Conservation (phyloP, 2,797 vertebrate species). For the Bradypodion pumilum region DNA sequence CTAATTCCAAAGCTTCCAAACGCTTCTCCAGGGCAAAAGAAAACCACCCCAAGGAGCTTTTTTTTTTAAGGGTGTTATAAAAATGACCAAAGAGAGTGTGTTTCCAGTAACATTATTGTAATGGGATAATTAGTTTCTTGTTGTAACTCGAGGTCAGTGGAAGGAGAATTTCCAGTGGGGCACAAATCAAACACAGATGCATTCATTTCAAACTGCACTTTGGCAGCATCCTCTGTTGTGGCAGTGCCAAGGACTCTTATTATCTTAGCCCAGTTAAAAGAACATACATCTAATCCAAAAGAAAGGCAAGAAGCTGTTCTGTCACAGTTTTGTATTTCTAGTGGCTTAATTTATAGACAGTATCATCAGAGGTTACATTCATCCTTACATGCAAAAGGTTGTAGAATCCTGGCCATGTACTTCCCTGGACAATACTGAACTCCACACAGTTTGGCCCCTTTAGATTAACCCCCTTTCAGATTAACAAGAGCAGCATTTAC, state of each 20-base stretch:
- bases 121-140: constrained; percentile 12
- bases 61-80: neutral
- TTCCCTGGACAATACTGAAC: neutral
- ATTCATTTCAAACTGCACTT: neutral
- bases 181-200: neutral
- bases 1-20: too few species aligned
- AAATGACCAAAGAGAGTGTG: neutral
- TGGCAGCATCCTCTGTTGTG: neutral
- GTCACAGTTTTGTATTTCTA: neutral
- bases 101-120: neutral
- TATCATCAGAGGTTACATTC: neutral
- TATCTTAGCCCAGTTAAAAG: neutral
- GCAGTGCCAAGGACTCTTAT: neutral
- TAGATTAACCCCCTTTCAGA: too few species aligned
- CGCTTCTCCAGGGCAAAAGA: too few species aligned
- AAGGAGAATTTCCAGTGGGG: neutral
- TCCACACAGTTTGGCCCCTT: accelerated
- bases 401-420: too few species aligned
- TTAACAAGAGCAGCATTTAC: neutral
- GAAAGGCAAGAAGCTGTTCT: neutral
- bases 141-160: neutral
- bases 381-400: too few species aligned
- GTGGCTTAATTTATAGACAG: neutral
- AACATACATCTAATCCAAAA: neutral
- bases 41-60: too few species aligned